Evolutionary conservation across 2,113 vertebrate species (phyloP).

Genomic region (Opisthocomus hoazin): DNA sequence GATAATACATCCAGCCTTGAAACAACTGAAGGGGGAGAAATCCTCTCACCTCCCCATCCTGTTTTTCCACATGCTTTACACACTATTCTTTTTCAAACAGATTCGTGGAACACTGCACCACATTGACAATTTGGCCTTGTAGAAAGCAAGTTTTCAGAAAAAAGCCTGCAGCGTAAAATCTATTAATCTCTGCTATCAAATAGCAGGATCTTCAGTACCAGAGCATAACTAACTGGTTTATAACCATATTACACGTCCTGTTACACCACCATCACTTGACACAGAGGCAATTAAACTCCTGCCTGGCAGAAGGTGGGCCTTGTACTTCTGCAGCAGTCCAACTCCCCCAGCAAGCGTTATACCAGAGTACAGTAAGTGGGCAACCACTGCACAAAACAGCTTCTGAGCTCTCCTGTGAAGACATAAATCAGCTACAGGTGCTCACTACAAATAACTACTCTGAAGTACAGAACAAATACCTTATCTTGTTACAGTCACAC

Average conservation of each 20-base stretch:
- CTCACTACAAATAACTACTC: not conserved
- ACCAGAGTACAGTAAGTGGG: not conserved
- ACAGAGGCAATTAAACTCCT: not conserved
- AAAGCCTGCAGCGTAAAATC: not conserved
- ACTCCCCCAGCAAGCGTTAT: not conserved
- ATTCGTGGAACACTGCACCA: not conserved
- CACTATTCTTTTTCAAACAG: not conserved
- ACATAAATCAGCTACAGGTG: not conserved
- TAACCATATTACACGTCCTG: not conserved
- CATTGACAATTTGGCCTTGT: not conserved
- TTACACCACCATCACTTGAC: not conserved
- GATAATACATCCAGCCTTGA: not conserved
- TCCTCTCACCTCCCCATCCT: not conserved
- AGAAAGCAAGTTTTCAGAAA: not conserved
- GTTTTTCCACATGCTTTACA: not conserved
- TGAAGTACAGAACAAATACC: conserved; percentile 61
- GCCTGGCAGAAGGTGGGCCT: not conserved
- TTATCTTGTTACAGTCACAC: conserved; percentile 86
- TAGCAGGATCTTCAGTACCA: not conserved
- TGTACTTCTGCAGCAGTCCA: not conserved
- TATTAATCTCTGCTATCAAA: not conserved
- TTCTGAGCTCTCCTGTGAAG: not conserved
- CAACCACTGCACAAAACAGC: not conserved
- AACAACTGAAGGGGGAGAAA: not conserved
- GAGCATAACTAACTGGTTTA: not conserved